These are phyloP conservation scores for Donacobius atricapilla DNA, from an alignment of 2,113 vertebrate genomes.

Conservation along the genomic window DNA sequence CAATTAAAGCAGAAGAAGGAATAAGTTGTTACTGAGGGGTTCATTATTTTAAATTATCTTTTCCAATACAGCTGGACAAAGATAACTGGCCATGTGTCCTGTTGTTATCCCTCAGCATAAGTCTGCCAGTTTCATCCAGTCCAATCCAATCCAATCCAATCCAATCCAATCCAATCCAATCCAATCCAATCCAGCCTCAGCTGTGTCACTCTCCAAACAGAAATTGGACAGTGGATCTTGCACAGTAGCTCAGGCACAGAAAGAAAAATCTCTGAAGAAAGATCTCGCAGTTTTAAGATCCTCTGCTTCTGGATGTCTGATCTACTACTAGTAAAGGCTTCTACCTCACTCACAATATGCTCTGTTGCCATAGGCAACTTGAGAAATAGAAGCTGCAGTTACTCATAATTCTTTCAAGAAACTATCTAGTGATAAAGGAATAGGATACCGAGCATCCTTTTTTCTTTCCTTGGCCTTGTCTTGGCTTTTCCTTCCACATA, in stretches of 20 bases:
- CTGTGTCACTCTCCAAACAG: neutral
- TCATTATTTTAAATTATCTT: neutral
- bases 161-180: neutral
- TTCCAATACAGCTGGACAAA: neutral
- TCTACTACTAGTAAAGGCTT: neutral
- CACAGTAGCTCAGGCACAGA: neutral
- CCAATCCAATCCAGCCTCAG: neutral
- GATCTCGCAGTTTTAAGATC: neutral
- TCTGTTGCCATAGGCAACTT: neutral
- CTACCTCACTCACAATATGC: neutral
- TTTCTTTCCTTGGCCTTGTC: neutral
- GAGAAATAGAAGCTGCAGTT: neutral
- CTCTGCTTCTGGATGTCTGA: neutral
- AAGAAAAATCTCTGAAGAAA: neutral
- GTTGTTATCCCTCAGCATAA: neutral
- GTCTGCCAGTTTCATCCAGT: neutral
- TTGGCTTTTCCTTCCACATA: neutral
- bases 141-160: neutral
- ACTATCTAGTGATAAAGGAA: neutral
- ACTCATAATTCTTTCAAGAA: neutral
- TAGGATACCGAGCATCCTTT: neutral
- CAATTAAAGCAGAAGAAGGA: neutral
- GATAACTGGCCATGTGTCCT: neutral
- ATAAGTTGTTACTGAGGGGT: neutral
- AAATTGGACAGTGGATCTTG: neutral